phyloP scores from a whole-genome alignment of 2,888 invertebrate species.

The Mycalesis mineus region DNA sequence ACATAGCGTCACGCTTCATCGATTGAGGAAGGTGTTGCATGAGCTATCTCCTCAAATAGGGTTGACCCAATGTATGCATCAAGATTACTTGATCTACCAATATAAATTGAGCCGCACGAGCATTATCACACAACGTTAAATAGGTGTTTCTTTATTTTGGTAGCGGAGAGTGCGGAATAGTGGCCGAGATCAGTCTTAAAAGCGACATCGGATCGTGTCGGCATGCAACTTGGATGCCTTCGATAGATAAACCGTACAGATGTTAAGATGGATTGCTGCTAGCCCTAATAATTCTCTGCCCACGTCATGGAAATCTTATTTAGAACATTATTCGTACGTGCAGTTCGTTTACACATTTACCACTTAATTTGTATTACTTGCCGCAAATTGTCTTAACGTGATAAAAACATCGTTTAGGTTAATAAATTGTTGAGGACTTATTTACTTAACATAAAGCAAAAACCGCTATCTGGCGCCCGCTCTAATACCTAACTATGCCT shows the following conservation, averaged over 20 bases:
- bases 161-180: conserved; percentile 41
- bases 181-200: conserved; percentile 50
- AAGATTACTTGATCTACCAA: conserved; percentile 10
- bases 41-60: conserved; percentile 47
- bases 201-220: conserved; percentile 36
- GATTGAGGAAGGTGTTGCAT: conserved; percentile 54
- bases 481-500: too few species aligned
- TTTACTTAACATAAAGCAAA: too few species aligned
- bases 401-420: too few species aligned
- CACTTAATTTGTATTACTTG: conserved; percentile 1
- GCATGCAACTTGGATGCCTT: conserved; percentile 49
- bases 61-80: conserved; percentile 37
- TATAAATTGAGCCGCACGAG: conserved; percentile 25
- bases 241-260: conserved; percentile 56
- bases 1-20: conserved; percentile 49
- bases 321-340: conserved; percentile 25
- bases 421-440: too few species aligned
- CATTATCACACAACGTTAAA: conserved; percentile 22
- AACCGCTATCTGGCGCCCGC: too few species aligned
- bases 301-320: conserved; percentile 33
- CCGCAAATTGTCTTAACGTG: not conserved
- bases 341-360: conserved; percentile 12
- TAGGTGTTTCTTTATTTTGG: conserved; percentile 27
- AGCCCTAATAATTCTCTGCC: conserved; percentile 34
- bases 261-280: conserved; percentile 41